Evolutionary conservation across 2,113 vertebrate species (phyloP).

Genomic region (Pelusios castaneus): DNA sequence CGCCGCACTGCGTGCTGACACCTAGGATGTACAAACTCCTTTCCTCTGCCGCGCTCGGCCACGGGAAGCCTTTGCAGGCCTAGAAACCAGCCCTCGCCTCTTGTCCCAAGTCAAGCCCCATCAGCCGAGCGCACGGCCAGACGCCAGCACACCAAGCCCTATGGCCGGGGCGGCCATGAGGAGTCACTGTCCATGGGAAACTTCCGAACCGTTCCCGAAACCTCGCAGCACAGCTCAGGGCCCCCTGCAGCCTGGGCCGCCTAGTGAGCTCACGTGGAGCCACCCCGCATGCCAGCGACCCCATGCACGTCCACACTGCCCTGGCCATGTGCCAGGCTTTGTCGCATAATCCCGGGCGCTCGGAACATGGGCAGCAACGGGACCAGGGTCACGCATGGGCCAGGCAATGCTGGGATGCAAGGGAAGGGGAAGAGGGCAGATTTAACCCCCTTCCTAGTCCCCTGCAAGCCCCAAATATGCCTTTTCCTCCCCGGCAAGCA

Average conservation of each 20-base stretch:
- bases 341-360: fast-evolving
- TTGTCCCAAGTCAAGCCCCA: neutral
- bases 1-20: too few relatives aligned
- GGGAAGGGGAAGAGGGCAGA: neutral
- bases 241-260: neutral
- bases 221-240: too few relatives aligned
- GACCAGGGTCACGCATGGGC: neutral
- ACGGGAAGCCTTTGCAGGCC: neutral
- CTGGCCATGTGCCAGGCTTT: too few relatives aligned
- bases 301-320: neutral
- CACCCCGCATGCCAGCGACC: neutral
- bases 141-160: neutral
- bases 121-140: neutral
- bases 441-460: neutral
- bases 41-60: neutral
- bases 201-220: too few relatives aligned
- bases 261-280: neutral
- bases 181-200: neutral
- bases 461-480: neutral
- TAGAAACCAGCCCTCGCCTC: neutral
- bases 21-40: neutral
- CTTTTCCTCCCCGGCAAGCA: neutral
- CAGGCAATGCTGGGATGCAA: too few relatives aligned
- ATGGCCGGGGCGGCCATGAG: neutral
- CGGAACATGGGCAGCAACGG: too few relatives aligned